A percentile compares a stretch with the other conserved stretches of the same genome.
These are phyloP conservation scores for Ommatoiulus sabulosus DNA, from an alignment of 2,888 invertebrate species.

Conservation along the genomic window DNA sequence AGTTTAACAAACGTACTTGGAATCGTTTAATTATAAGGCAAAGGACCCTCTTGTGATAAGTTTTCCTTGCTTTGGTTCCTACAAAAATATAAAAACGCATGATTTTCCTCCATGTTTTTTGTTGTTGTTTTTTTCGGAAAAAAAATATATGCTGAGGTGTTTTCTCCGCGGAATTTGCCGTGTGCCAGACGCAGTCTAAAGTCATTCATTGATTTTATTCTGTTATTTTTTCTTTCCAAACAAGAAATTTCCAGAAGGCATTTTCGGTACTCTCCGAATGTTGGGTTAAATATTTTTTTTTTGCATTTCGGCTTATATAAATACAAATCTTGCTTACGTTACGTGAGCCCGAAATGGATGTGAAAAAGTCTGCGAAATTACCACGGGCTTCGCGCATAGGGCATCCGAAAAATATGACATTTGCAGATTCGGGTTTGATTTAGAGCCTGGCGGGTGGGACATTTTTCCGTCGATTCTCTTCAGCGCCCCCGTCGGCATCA, in stretches of 20 bases:
- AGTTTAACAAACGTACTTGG: too few relatives aligned
- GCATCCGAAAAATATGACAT: neutral
- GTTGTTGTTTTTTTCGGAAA: neutral
- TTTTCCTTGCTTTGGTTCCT: neutral
- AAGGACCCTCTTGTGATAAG: too few relatives aligned
- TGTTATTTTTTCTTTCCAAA: neutral
- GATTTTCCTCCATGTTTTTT: neutral
- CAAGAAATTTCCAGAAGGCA: neutral
- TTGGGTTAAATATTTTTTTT: constrained; percentile 19
- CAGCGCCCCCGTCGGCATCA: neutral
- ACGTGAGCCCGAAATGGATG: neutral
- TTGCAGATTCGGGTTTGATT: constrained; percentile 28
- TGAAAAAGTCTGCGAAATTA: neutral
- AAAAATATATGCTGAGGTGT: neutral
- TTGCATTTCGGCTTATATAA: neutral
- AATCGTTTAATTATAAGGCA: too few relatives aligned
- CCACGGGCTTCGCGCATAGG: neutral
- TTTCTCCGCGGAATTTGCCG: too few relatives aligned
- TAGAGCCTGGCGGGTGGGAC: constrained; percentile 33
- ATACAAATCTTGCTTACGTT: neutral
- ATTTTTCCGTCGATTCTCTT: neutral
- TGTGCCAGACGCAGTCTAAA: neutral
- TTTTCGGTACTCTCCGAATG: neutral
- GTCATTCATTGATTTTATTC: neutral
- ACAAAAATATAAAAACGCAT: neutral